These are phyloP conservation scores for Leptarthrus brevirostris DNA, from an alignment of 2,888 invertebrate genomes.

Conservation along the genomic window DNA sequence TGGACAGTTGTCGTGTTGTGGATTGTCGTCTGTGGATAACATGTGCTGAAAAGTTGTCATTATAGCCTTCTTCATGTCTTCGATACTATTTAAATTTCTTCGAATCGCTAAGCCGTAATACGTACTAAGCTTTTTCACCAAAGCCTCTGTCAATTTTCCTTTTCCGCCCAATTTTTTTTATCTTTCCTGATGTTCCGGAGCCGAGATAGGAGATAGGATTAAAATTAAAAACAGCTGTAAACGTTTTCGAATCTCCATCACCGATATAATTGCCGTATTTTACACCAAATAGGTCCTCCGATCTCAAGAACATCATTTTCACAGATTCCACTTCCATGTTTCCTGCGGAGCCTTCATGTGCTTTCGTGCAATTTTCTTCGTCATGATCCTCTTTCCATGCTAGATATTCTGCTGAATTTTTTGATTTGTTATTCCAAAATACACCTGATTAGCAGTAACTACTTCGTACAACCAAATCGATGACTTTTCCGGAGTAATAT, in stretches of 20 bases:
- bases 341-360: too few species aligned
- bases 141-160: constrained; percentile 54
- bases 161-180: constrained; percentile 57
- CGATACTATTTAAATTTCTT: constrained; percentile 53
- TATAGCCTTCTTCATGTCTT: constrained; percentile 56
- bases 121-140: constrained; percentile 57
- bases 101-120: constrained; percentile 57
- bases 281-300: too few species aligned
- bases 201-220: not conserved
- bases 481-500: constrained; percentile 11
- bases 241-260: too few species aligned
- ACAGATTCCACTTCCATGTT: too few species aligned
- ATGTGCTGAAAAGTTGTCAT: constrained; percentile 56
- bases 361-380: too few species aligned
- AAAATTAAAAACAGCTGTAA: not conserved
- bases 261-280: too few species aligned
- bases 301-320: too few species aligned
- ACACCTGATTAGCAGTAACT: not conserved
- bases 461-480: not conserved
- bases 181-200: constrained; percentile 3
- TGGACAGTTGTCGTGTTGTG: constrained; percentile 57
- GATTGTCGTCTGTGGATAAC: constrained; percentile 56
- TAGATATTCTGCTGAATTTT: not conserved
- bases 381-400: too few species aligned
- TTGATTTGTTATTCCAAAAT: not conserved